These are phyloP conservation scores for Epistrophe eligans DNA, from an alignment of 2,888 invertebrate genomes.

Conservation along the genomic window DNA sequence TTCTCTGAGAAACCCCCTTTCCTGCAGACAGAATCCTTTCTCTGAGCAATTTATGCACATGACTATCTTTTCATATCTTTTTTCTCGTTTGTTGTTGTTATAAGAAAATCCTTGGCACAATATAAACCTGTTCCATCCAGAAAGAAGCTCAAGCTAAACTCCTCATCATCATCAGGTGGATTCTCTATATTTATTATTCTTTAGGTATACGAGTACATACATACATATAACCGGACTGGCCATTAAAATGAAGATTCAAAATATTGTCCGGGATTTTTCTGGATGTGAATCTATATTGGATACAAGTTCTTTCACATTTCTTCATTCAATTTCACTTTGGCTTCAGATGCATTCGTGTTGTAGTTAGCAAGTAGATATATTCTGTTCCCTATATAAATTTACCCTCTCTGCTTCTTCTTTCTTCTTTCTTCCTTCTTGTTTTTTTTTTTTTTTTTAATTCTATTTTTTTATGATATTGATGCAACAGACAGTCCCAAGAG, in stretches of 20 bases:
- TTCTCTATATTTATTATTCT: background rate
- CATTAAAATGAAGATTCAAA: constrained; percentile 73
- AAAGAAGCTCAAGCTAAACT: constrained; percentile 30
- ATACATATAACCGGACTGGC: constrained; percentile 25
- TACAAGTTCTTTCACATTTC: constrained; percentile 64
- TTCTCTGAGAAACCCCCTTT: background rate
- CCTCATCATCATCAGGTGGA: constrained; percentile 61
- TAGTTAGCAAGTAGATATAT: constrained; percentile 32
- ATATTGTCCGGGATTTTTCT: constrained; percentile 56
- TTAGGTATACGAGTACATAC: too few relatives aligned
- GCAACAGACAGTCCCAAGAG: constrained; percentile 74
- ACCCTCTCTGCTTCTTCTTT: background rate
- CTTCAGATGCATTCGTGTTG: constrained; percentile 62
- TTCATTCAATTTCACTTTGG: constrained; percentile 74
- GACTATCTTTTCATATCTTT: constrained; percentile 64
- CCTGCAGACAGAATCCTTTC: constrained; percentile 50
- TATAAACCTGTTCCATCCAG: constrained; percentile 22
- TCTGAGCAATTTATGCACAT: constrained; percentile 72
- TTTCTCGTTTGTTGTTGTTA: constrained; percentile 40
- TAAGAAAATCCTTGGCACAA: constrained; percentile 59
- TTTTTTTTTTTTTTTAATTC: background rate
- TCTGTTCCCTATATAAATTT: background rate
- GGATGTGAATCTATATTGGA: constrained; percentile 40
- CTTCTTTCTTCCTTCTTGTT: background rate
- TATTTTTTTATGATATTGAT: constrained; percentile 48